Conservation (phyloP, 2,113 vertebrate genomes). For the Oreotrochilus melanogaster region DNA sequence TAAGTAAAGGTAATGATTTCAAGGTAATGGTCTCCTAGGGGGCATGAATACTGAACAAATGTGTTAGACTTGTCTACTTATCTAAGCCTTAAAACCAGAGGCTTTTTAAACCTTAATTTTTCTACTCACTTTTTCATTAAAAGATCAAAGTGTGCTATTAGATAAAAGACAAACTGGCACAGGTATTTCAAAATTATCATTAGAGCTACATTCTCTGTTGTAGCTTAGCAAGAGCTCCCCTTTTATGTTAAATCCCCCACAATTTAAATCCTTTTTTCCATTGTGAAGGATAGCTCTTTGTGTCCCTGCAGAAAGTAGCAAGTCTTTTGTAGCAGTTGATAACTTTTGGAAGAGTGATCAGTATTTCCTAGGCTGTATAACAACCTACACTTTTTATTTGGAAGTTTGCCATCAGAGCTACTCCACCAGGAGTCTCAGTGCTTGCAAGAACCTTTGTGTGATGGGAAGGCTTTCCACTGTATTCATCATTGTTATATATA, state of each 20-base stretch:
- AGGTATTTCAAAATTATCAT: conserved; percentile 39
- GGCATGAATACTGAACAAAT: conserved; percentile 59
- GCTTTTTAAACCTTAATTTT: conserved; percentile 22
- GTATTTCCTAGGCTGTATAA: not conserved
- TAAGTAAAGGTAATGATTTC: conserved; percentile 68
- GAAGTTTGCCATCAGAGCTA: not conserved
- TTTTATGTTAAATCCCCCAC: conserved; percentile 1
- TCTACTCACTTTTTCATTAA: not conserved
- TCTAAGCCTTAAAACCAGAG: conserved; percentile 22
- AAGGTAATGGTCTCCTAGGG: conserved; percentile 50
- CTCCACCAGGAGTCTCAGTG: not conserved
- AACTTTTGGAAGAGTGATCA: not conserved
- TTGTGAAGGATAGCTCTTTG: not conserved
- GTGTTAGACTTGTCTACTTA: conserved; percentile 31
- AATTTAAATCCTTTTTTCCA: not conserved
- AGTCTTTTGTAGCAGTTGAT: not conserved
- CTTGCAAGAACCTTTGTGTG: not conserved
- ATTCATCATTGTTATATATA: not conserved
- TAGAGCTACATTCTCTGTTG: not conserved
- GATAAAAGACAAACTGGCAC: conserved; percentile 15
- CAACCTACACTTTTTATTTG: not conserved
- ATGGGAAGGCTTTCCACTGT: not conserved
- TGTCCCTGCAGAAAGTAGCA: not conserved
- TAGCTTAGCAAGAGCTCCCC: not conserved
- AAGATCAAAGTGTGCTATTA: conserved; percentile 29